Base-by-base conservation (phyloP, 2,888 invertebrate species). In the Unio delphinus region DNA sequence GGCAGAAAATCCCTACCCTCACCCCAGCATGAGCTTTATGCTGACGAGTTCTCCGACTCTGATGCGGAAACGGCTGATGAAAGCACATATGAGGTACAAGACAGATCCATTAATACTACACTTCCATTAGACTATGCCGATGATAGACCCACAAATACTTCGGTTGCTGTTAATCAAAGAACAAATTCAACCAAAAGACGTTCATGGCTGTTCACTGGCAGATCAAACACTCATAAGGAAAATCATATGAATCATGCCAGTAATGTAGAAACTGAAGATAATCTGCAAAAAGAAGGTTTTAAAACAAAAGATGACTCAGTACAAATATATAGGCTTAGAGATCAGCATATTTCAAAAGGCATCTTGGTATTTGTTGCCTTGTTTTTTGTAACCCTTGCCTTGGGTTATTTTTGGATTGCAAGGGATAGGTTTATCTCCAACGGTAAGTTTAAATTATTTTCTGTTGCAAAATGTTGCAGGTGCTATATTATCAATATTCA, bases 71-170 rank as follows among this genome's bases (percentile, higher is more conserved):
- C 77, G 20, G 74, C 68, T 23, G 86, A 86, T 58, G 83, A 80
- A 63, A 84, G 84, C 73, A 74, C 82, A 5, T 85, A 83, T 72
- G 80, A 80, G 55, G 83, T 83, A 20, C 82, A 81, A 71, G 83
- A 84, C 67, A 82, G 83, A 68, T 83, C 83, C 26, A 78, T 84
- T 17, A 85, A 85, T 70, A 85, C 86, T 11, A 81, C 83, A n/a
- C 73, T 85, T 64, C 68, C 75, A 55, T 78, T 78, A 66, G 80
- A 81, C 61, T 78, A 78, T 67, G 67, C 64, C 64, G 78, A 79
- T 71, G 65, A 75, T n/a, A 69, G 66, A 54, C 65, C 68, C 55
- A 69, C 73, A 57, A 75, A 67, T 26, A 71, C 69, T 23, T 45
- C 67, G 56, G 23, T 56, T 20, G 58, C 57, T 11, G 18, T 11